Percentiles rank a stretch among this genome's conserved stretches.
phyloP scores from a whole-genome alignment of 2,113 vertebrate species.

The Bufo gargarizans region DNA sequence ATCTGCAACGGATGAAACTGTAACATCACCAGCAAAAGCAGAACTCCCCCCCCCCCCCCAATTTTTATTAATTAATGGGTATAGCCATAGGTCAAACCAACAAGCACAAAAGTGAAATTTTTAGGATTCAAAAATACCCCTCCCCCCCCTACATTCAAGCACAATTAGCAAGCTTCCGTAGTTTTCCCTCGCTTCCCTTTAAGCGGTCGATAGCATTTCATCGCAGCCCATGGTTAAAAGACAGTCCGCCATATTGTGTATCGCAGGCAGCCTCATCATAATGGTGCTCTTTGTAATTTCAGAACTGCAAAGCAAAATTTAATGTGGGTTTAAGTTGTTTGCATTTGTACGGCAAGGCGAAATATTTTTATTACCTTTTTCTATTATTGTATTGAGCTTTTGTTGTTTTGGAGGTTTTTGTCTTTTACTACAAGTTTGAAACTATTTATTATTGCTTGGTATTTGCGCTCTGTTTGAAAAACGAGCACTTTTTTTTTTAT shows the following conservation, averaged over 20 bases:
- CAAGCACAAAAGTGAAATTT: conserved; percentile 48
- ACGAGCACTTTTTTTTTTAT: conserved; percentile 77
- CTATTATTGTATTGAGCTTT: conserved; percentile 86
- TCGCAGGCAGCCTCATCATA: conserved; percentile 74
- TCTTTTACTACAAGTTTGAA: conserved; percentile 87
- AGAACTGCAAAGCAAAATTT: conserved; percentile 78
- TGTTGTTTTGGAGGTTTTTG: conserved; percentile 83
- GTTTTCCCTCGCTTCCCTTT: neutral
- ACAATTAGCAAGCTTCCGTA: conserved; percentile 33
- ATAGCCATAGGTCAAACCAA: conserved; percentile 1
- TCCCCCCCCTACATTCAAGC: conserved; percentile 6
- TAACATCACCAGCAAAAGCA: conserved; percentile 44
- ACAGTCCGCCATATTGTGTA: conserved; percentile 71
- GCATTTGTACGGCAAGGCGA: conserved; percentile 85
- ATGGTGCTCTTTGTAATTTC: conserved; percentile 81
- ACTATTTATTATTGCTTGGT: conserved; percentile 90
- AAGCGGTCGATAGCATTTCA: conserved; percentile 66
- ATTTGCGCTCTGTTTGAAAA: conserved; percentile 82
- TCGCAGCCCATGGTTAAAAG: conserved; percentile 68
- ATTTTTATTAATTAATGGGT: neutral
- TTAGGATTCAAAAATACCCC: neutral
- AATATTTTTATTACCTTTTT: conserved; percentile 89
- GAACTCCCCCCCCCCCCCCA: neutral
- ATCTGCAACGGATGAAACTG: neutral
- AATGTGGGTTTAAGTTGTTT: conserved; percentile 77